These are phyloP conservation scores for Nothoprocta perdicaria DNA, from an alignment of 2,113 vertebrate species.

Conservation along the genomic window DNA sequence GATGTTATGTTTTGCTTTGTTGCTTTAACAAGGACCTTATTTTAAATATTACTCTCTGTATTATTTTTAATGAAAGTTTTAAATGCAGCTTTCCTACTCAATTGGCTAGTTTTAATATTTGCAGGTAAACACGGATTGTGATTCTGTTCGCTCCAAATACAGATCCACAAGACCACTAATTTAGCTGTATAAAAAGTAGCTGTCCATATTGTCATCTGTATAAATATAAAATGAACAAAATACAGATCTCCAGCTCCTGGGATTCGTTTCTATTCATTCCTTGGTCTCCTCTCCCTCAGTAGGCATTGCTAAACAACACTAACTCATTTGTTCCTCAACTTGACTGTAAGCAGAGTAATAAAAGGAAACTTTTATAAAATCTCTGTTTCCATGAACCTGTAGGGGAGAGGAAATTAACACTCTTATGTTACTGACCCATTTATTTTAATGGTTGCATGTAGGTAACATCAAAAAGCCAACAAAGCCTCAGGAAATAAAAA, in stretches of 20 bases:
- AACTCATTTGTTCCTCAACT: conserved; percentile 10
- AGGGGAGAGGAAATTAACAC: conserved; percentile 61
- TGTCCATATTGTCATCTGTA: neutral
- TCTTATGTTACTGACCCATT: conserved; percentile 59
- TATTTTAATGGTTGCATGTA: conserved; percentile 69
- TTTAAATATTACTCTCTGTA: neutral
- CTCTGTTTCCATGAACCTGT: conserved; percentile 35
- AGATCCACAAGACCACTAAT: neutral
- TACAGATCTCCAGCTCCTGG: neutral
- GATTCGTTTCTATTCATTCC: neutral
- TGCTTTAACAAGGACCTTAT: neutral
- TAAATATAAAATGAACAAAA: neutral
- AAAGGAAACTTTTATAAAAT: conserved; percentile 64
- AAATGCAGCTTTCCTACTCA: neutral
- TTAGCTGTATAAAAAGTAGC: neutral
- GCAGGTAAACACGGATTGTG: neutral
- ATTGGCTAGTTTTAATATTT: neutral
- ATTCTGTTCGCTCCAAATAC: neutral
- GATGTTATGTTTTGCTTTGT: neutral
- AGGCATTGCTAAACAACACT: neutral
- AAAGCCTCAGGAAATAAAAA: conserved; percentile 60
- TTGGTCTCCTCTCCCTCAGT: neutral
- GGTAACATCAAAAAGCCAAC: conserved; percentile 73
- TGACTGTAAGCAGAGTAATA: conserved; percentile 58
- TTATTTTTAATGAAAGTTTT: neutral